Evolutionary conservation across 2,113 vertebrate genomes (phyloP).

Genomic region (Urocynchramus pylzowi): DNA sequence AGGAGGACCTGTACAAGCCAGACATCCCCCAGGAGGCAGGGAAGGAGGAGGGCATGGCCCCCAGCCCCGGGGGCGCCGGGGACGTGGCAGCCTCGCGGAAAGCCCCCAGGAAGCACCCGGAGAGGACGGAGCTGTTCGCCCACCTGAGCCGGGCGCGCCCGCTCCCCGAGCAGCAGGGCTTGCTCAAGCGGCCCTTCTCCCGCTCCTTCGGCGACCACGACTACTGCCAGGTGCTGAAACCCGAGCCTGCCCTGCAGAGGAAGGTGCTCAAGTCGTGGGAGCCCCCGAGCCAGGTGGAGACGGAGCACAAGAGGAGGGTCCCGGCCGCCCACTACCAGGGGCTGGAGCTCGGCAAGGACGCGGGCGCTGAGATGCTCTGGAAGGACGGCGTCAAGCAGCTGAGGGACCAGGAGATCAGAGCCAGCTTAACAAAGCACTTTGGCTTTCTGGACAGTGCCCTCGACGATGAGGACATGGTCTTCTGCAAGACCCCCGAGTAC

Average conservation of each 20-base stretch:
- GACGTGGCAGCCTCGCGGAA: conserved; percentile 41
- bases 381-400: conserved; percentile 62
- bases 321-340: conserved; percentile 59
- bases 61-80: conserved; percentile 22
- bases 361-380: conserved; percentile 8
- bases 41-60: conserved; percentile 20
- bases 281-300: conserved; percentile 51
- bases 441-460: conserved; percentile 76
- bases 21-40: conserved; percentile 75
- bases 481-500: conserved; percentile 73
- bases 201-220: conserved; percentile 92
- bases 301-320: conserved; percentile 57
- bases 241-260: conserved; percentile 71
- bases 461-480: conserved; percentile 62
- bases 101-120: conserved; percentile 82
- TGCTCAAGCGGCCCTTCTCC: conserved; percentile 76
- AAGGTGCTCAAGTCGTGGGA: conserved; percentile 79
- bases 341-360: conserved; percentile 70
- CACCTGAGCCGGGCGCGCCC: conserved; percentile 80
- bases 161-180: conserved; percentile 48
- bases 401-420: conserved; percentile 82
- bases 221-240: conserved; percentile 87
- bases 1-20: conserved; percentile 94
- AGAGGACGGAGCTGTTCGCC: conserved; percentile 91
- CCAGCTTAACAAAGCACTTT: conserved; percentile 83